Evolutionary conservation across 2,888 invertebrate genomes (phyloP), one percentile per base, ranked within the genome.

Genomic region (Scaptomyza cyrtandrae): DNA sequence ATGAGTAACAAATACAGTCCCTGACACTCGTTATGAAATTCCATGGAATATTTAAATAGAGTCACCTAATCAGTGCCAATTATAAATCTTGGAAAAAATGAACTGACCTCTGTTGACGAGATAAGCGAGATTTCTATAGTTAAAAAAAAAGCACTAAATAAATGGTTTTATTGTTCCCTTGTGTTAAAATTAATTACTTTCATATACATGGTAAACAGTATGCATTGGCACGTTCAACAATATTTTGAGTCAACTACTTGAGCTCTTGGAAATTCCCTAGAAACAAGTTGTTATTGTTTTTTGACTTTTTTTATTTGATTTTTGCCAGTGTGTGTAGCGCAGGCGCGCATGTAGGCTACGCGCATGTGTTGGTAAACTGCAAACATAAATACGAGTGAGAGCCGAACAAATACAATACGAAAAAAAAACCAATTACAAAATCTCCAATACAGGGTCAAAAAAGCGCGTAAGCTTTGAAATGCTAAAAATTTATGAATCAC

Each of bases 361-460:
- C 41, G 27, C 10, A 16, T 70, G 49, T 35, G 14, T 59, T 68
- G 46, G 60, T 60, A 45, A 59, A 37, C 44, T 14, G 55, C 45
- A 66, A 66, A 55, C 66, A 63, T 37, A 27, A 44, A 73, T 61
- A 39, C 49, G 52, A 33, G 24, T 19, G 39, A 14, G 41, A 61
- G 46, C 52, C 33, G 48, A 52, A 31, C 27, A 53, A n/a, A 7
- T 19, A 24, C 46, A 46, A 29, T 2, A 24, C 24, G 5, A 24
- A 24, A 45, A 54, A 68, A 59, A 70, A 64, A 46, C 57, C 77
- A 80, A 84, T 82, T 82, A 81, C 82, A 81, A 83, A 82, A 83
- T 85, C 80, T 70, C 63, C 71, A 69, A 73, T 61, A 80, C 86
- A 86, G 86, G 88, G 88, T 86, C 80, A 86, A 70, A 58, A 70